Percentiles rank a stretch among this genome's conserved stretches.
These are phyloP conservation scores for Mormyrops boulengeri DNA, from an alignment of 2,797 vertebrate species.

Conservation along the genomic window DNA sequence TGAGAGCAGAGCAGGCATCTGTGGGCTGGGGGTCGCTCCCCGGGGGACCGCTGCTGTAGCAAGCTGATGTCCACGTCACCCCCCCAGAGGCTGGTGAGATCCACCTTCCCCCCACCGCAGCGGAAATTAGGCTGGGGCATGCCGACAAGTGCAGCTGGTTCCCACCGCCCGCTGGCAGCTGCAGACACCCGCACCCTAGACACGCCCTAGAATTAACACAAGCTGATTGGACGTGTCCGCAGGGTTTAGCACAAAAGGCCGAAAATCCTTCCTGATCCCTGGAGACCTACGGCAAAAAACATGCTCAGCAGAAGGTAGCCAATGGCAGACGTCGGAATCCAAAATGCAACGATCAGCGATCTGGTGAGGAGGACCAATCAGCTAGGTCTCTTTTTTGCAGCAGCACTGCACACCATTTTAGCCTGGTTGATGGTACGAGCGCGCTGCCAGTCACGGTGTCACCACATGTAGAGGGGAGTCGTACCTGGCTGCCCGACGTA, in stretches of 20 bases:
- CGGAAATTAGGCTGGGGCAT: constrained; percentile 43
- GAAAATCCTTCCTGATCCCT: not conserved
- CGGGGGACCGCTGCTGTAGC: not conserved
- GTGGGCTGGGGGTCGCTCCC: not conserved
- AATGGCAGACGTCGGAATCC: not conserved
- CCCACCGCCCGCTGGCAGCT: constrained; percentile 20
- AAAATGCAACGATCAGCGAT: not conserved
- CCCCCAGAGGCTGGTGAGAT: constrained; percentile 29
- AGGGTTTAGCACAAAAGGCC: not conserved
- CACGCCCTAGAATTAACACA: not conserved
- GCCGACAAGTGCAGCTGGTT: constrained; percentile 22
- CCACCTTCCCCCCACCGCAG: constrained; percentile 43
- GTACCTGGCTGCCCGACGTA: constrained; percentile 8
- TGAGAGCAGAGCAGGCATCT: not conserved
- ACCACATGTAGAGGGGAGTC: not conserved
- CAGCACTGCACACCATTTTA: not conserved
- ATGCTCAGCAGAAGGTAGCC: not conserved
- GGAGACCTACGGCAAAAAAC: not conserved
- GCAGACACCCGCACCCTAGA: not conserved
- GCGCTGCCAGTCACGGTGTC: constrained; percentile 2
- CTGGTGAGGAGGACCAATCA: not conserved
- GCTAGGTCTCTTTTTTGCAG: not conserved
- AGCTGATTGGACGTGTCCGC: not conserved
- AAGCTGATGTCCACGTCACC: not conserved
- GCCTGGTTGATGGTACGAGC: not conserved